Evolutionary conservation across 2,888 invertebrate species (phyloP).

Genomic region (Nemoura dubitans): DNA sequence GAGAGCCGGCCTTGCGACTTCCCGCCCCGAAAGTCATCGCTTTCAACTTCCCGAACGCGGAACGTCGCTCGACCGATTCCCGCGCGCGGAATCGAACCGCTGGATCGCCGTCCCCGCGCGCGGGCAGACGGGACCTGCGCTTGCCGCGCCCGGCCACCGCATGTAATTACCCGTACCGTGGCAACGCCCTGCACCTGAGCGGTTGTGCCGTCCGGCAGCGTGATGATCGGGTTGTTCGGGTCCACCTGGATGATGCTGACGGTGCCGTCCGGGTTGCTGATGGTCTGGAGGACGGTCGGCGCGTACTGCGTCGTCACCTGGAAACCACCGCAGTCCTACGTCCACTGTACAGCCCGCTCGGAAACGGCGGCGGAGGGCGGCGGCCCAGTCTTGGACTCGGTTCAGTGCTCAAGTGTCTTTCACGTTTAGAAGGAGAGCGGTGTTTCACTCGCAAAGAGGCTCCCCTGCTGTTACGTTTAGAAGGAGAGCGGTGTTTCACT

Average conservation of each 20-base stretch:
- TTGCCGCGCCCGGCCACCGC: background rate
- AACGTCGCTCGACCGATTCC: background rate
- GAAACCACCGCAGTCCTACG: slow-evolving; percentile 47
- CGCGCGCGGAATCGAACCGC: background rate
- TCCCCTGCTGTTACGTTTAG: no score
- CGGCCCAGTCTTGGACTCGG: no score
- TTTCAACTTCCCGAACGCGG: no score
- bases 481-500: no score
- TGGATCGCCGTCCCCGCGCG: background rate
- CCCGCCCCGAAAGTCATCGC: no score
- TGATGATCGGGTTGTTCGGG: slow-evolving; percentile 92
- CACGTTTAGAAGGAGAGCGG: no score
- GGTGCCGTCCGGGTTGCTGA: slow-evolving; percentile 95
- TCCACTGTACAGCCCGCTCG: slow-evolving; percentile 25
- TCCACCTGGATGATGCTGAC: slow-evolving; percentile 96
- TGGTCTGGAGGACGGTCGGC: slow-evolving; percentile 92
- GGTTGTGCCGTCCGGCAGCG: slow-evolving; percentile 93
- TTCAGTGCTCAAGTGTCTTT: no score
- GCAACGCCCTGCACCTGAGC: slow-evolving; percentile 89
- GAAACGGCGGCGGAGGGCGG: background rate
- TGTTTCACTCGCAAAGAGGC: no score
- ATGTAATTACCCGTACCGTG: slow-evolving; percentile 60
- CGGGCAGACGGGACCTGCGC: background rate
- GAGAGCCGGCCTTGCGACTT: no score
- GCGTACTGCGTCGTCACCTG: slow-evolving; percentile 73